Percentiles rank a stretch among this genome's conserved stretches.
Conservation (phyloP, 2,113 vertebrate species). For the Poeciliopsis turrubarensis region DNA sequence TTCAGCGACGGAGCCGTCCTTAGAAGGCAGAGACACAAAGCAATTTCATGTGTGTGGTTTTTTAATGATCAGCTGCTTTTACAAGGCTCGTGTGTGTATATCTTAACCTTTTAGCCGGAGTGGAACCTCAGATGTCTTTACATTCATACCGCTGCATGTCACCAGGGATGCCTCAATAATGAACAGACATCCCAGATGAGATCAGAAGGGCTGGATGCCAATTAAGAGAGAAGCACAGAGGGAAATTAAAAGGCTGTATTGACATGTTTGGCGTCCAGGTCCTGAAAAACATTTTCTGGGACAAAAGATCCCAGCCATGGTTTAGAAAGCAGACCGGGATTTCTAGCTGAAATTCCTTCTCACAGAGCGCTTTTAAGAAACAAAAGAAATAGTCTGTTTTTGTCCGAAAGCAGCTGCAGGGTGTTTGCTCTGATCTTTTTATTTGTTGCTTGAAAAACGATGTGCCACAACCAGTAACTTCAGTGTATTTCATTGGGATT, state of each 20-base stretch:
- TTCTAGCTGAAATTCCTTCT: slow-evolving; percentile 5
- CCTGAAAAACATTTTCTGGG: slow-evolving; percentile 22
- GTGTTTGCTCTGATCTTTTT: not conserved
- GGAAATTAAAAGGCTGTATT: slow-evolving; percentile 27
- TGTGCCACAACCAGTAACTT: not conserved
- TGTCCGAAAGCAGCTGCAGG: not conserved
- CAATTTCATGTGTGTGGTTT: not conserved
- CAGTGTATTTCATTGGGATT: not conserved
- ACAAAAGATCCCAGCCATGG: slow-evolving; percentile 13
- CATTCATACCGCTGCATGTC: slow-evolving; percentile 12
- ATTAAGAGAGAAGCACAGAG: slow-evolving; percentile 24
- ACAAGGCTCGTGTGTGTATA: not conserved
- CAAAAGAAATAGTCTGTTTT: slow-evolving; percentile 12
- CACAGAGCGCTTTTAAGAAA: not conserved
- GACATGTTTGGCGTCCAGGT: slow-evolving; percentile 24
- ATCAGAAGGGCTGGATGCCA: slow-evolving; percentile 1
- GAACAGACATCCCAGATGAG: slow-evolving; percentile 52
- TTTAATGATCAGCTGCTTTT: not conserved
- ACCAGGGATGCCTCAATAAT: slow-evolving; percentile 43
- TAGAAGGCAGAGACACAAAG: not conserved
- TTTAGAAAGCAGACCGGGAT: not conserved
- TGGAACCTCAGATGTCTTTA: not conserved
- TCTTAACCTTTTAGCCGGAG: slow-evolving; percentile 1
- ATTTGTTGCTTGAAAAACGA: not conserved
- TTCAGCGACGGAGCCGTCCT: not conserved